Conservation (phyloP, 1,140 invertebrate genomes). For the Linepithema humile region DNA sequence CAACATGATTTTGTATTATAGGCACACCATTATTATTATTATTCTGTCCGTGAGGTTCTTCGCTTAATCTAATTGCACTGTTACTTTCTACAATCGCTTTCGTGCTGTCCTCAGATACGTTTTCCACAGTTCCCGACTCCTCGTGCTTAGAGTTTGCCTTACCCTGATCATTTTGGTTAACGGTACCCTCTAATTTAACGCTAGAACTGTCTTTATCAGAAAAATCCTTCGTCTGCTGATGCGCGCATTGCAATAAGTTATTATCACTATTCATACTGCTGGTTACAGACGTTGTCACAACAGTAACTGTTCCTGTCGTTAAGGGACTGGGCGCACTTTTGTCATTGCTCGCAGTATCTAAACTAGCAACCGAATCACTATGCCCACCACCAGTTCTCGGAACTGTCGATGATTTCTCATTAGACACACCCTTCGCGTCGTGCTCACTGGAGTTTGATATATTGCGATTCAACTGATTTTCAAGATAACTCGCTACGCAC, state of each 20-base stretch:
- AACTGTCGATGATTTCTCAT: constrained; percentile 67
- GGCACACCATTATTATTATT: constrained; percentile 82
- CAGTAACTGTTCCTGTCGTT: constrained; percentile 69
- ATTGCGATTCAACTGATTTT: constrained; percentile 74
- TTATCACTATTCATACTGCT: constrained; percentile 73
- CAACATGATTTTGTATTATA: constrained; percentile 82
- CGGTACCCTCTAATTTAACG: constrained; percentile 70
- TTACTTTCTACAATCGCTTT: constrained; percentile 65
- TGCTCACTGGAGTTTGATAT: constrained; percentile 70
- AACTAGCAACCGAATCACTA: constrained; percentile 65
- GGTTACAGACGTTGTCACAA: constrained; percentile 61
- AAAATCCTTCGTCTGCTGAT: constrained; percentile 70
- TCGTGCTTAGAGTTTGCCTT: constrained; percentile 66
- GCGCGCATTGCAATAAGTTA: constrained; percentile 76
- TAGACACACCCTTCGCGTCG: constrained; percentile 52
- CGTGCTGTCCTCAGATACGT: constrained; percentile 54
- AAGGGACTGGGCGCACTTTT: constrained; percentile 69
- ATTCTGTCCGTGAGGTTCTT: constrained; percentile 77
- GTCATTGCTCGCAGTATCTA: constrained; percentile 62
- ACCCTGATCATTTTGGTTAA: constrained; percentile 72
- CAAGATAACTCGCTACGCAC: constrained; percentile 75
- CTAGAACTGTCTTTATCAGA: constrained; percentile 67
- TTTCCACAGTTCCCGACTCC: constrained; percentile 63
- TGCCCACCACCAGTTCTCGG: constrained; percentile 62
- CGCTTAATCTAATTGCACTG: constrained; percentile 72